These are phyloP conservation scores for Phengaris arion DNA, from an alignment of 2,888 invertebrate genomes.

Conservation along the genomic window DNA sequence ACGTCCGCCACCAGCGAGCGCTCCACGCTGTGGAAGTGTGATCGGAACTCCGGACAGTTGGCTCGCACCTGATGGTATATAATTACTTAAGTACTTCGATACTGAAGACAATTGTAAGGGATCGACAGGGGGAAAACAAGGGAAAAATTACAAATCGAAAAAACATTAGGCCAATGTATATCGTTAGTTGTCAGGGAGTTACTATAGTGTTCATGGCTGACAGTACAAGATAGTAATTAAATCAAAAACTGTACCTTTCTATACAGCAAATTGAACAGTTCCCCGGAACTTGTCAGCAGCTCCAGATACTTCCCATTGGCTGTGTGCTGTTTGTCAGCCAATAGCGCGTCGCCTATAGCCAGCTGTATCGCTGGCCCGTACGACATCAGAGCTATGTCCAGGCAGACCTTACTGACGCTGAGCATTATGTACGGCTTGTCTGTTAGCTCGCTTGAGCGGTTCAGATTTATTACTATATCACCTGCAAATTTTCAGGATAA, in stretches of 20 bases:
- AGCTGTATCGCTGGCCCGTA: conserved; percentile 89
- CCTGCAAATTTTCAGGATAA: conserved; percentile 56
- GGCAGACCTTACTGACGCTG: conserved; percentile 82
- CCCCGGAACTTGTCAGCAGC: conserved; percentile 83
- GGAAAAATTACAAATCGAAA: too few species aligned
- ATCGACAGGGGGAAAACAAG: too few species aligned
- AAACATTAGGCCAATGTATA: too few species aligned
- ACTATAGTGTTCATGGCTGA: not conserved
- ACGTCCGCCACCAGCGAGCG: conserved; percentile 86
- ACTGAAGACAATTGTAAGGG: not conserved
- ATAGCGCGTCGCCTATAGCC: conserved; percentile 51
- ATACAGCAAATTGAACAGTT: conserved; percentile 86
- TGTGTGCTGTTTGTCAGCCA: conserved; percentile 88
- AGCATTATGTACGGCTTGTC: conserved; percentile 88
- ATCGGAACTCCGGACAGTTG: conserved; percentile 89
- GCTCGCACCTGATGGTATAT: conserved; percentile 81
- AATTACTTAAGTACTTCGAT: not conserved
- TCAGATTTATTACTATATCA: conserved; percentile 82
- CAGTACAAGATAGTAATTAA: not conserved
- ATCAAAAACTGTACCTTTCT: conserved; percentile 79
- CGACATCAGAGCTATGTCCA: conserved; percentile 88
- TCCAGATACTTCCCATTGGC: conserved; percentile 88
- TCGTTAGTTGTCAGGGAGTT: too few species aligned
- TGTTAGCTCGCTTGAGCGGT: conserved; percentile 81
- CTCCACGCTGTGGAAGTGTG: conserved; percentile 89